Evolutionary conservation across 2,888 invertebrate genomes (phyloP), one percentile per base, ranked within the genome.

Genomic region (Eutolmus rufibarbis): DNA sequence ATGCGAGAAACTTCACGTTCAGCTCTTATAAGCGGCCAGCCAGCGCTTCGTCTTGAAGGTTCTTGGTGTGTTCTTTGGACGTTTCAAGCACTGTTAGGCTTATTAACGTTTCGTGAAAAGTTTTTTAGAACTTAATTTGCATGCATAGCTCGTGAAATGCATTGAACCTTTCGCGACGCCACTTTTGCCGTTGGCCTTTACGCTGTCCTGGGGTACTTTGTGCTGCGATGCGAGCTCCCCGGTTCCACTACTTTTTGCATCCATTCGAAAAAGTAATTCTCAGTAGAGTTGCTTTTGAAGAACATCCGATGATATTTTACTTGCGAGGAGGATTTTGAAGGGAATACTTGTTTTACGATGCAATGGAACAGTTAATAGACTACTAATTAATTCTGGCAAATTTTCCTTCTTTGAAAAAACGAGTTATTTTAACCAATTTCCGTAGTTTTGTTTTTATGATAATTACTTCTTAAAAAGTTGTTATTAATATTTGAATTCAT

Each of bases 1-100:
- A 79, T 56, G 86, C 86, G n/a, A 87, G 82, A 86, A 88, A 88
- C 88, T 79, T 87, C 79, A 74, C 51, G 78, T 86, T 51, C 23
- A 7, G 37, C n/a, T 76, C 37, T 40, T 85, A 51, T 43, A 23
- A 8, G 79, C 19, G 79, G 37, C 74, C 9, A 19, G 19, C 23
- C 19, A 57, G 23, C 9, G 19, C 57, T 57, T 12, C 43, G 14
- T 56, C 14, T 76, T 77, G 14, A 0, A n/a, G 9, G 14, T 86
- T 86, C 40, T 86, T 57, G 34, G 19, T 77, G n/a, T n/a, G 74
- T 31, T 37, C 28, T 86, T 28, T 66, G 43, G 37, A 74, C 74
- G 37, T 74, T 85, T 85, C 74, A 85, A 74, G 74, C 85, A 85
- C 74, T 46, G 74, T 74, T 85, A 57, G 37, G 57, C 82, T 79